Conservation (phyloP, 2,888 invertebrate species). For the Diabrotica balteata region DNA sequence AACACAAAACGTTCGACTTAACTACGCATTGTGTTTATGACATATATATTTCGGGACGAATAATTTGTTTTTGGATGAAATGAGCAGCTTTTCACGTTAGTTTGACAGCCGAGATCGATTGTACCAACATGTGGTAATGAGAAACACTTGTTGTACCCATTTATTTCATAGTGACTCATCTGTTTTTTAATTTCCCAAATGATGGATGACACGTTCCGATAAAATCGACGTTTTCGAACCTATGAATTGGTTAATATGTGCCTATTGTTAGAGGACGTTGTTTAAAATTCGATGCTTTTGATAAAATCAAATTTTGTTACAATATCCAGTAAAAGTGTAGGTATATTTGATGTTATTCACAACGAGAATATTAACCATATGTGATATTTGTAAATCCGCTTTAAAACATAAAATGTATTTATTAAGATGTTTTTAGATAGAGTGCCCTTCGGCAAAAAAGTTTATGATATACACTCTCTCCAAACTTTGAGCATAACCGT, state of each 20-base stretch:
- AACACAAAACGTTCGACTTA: conserved; percentile 43
- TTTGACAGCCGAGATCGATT: conserved; percentile 53
- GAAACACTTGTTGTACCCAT: conserved; percentile 47
- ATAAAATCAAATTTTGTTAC: no score
- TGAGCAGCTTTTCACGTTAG: conserved; percentile 38
- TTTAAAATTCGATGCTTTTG: conserved; percentile 12
- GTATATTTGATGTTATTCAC: no score
- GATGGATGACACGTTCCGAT: conserved; percentile 35
- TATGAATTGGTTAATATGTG: conserved; percentile 13
- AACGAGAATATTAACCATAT: no score
- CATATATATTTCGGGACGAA: conserved; percentile 51
- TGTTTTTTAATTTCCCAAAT: conserved; percentile 41
- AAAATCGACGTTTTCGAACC: conserved; percentile 25
- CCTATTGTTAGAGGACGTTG: conserved; percentile 14
- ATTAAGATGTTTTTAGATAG: no score
- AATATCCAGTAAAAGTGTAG: no score
- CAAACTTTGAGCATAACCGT: no score
- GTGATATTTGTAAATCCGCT: no score
- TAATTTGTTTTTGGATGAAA: conserved; percentile 51
- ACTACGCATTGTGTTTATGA: conserved; percentile 51
- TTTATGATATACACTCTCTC: no score
- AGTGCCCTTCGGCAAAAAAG: no score
- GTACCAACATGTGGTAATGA: conserved; percentile 49
- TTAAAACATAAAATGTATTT: no score
- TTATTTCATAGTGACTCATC: conserved; percentile 46